Base-by-base conservation (phyloP, 2,888 invertebrate genomes). In the Mesorhabditis spiculigera region DNA sequence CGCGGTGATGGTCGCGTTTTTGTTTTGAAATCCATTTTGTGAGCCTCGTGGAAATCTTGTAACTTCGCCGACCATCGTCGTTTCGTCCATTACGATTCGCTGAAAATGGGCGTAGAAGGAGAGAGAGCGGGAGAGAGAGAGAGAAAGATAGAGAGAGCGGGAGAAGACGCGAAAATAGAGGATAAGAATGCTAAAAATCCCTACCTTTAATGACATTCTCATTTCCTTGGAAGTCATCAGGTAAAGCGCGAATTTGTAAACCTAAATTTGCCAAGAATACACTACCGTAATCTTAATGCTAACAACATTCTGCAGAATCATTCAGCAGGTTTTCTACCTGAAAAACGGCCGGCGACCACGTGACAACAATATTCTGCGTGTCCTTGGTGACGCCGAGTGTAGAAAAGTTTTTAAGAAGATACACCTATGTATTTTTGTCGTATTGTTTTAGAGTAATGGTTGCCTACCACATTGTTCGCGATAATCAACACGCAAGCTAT, bases 281-380 rank as follows among this genome's bases (percentile, higher is more conserved):
- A 28, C 28, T 28, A 28, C 28, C 28, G 28, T 28, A 28, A 28
- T 28, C 28, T 28, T 1, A 28, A 1, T 28, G 28, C 28, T 28
- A 28, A n/a, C 58, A 13, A 50, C 10, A 50, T 13, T 50, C n/a
- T 50, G n/a, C 10, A 10, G 58, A 50, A n/a, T 50, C n/a, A 13
- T 50, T 10, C 58, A 10, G n/a, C 8, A 0, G n/a, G 8, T 50
- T 50, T n/a, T 50, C n/a, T 13, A 50, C 58, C 58, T 50, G 58
- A 50, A 50, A 50, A 50, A 50, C 58, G 3, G 58, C 58, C 58
- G 58, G 58, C 58, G 58, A 50, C 58, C 58, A 50, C 8, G 58
- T 50, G 58, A 50, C 58, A 10, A 50, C 58, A 50, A 50, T 50
- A 50, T 50, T 50, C n/a, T 50, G 58, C 58, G 58, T 50, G 58